Percentiles rank a stretch among this genome's conserved stretches.
These are phyloP conservation scores for Mellilla xanthometata DNA, from an alignment of 2,888 invertebrate species.

Conservation along the genomic window DNA sequence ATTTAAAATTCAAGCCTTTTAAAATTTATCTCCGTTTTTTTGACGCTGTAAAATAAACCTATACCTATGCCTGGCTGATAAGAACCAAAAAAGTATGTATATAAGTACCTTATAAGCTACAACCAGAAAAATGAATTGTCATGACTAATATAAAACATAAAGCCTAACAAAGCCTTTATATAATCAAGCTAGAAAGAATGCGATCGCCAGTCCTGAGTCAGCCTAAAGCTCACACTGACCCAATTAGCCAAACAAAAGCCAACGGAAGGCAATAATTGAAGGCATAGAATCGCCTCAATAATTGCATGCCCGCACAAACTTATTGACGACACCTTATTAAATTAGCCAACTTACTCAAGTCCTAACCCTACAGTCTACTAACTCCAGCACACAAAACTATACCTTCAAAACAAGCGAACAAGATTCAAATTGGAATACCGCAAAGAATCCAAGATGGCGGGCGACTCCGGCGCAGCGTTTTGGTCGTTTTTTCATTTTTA, in stretches of 20 bases:
- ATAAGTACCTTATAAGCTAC: too few species aligned
- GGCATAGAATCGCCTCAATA: constrained; percentile 18
- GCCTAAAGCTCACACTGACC: constrained; percentile 6
- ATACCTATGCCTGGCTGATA: too few species aligned
- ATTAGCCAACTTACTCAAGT: constrained; percentile 27
- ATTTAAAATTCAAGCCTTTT: too few species aligned
- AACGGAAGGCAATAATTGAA: constrained; percentile 25
- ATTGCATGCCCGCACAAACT: constrained; percentile 27
- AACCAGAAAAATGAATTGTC: too few species aligned
- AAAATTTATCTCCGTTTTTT: too few species aligned
- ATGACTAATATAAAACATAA: too few species aligned
- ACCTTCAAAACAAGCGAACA: constrained; percentile 24
- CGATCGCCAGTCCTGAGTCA: not conserved
- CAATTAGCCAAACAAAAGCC: constrained; percentile 24
- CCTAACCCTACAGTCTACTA: constrained; percentile 21
- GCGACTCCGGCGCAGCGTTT: constrained; percentile 53
- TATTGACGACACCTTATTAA: constrained; percentile 31
- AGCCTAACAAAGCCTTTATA: too few species aligned
- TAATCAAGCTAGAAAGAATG: not conserved
- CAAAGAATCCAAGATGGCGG: constrained; percentile 58
- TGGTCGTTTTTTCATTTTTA: constrained; percentile 66
- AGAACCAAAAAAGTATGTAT: too few species aligned
- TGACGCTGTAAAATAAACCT: too few species aligned
- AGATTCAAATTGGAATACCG: constrained; percentile 40
- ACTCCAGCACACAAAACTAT: constrained; percentile 22